A percentile compares a stretch with the other conserved stretches of the same genome.
These are phyloP conservation scores for Bubo bubo DNA, from an alignment of 2,113 vertebrate genomes.

Conservation along the genomic window DNA sequence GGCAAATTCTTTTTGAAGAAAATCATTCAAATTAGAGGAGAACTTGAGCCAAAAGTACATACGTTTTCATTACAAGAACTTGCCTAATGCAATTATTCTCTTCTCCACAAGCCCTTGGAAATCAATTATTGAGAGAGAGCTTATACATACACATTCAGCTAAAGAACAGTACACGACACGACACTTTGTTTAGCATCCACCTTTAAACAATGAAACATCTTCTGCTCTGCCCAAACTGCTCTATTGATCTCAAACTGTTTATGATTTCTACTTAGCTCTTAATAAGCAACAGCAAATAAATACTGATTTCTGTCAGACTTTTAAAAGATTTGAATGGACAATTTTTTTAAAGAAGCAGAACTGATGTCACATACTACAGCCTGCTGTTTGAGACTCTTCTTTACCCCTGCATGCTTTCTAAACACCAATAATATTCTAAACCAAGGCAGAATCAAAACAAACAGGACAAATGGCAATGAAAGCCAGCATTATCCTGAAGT, in stretches of 20 bases:
- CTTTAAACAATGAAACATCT: neutral
- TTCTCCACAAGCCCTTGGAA: neutral
- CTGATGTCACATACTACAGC: neutral
- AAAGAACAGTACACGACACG: neutral
- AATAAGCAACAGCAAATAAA: neutral
- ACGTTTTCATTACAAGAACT: neutral
- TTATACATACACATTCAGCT: neutral
- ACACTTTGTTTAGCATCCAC: neutral
- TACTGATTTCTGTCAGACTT: neutral
- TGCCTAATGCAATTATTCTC: neutral
- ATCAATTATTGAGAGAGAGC: neutral
- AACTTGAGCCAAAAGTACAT: neutral
- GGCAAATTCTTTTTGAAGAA: conserved; percentile 27
- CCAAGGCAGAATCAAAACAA: conserved; percentile 54
- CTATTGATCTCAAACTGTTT: neutral
- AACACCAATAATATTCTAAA: neutral
- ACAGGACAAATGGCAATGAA: conserved; percentile 73
- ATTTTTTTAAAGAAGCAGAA: neutral
- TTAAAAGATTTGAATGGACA: neutral
- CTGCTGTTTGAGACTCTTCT: neutral
- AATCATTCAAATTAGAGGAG: neutral
- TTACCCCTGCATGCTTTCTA: neutral
- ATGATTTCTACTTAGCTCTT: neutral
- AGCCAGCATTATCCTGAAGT: conserved; percentile 70
- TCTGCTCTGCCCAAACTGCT: neutral